Base-by-base conservation (phyloP, 2,888 invertebrate genomes). In the Euplagia quadripunctaria region DNA sequence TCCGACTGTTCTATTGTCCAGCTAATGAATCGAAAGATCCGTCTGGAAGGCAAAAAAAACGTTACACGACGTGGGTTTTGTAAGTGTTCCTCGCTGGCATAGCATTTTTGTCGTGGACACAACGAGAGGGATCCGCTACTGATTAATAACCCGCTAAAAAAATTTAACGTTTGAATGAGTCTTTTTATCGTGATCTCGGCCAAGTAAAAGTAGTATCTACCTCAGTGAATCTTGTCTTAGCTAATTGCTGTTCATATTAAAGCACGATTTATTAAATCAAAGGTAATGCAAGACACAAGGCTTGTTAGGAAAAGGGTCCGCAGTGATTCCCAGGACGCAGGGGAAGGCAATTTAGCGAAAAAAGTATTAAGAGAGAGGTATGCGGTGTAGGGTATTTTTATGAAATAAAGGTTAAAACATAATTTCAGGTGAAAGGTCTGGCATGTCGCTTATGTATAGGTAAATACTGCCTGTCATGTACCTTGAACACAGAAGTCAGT, bases 311-410 rank as follows among this genome's bases (percentile, higher is more conserved):
- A 94, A 91, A 91, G 94, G 85, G 85, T 88, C 72, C 90, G 93
- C 77, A 89, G 89, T 88, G 92, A 94, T 61, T 93, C 93, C 42
- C 89, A 88, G 72, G 85, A 85, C 74, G 90, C 90, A 81, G 81
- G 87, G 68, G 85, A 85, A 79, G 93, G 91, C 74, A 94, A 93
- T 88, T 31, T 89, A 75, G 80, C 90, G 71, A 94, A 94, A 92
- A 94, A 91, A 80, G 66, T 91, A 69, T 79, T 88, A 68, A 76
- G 86, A 74, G 88, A 90, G 83, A 95, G 95, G 94, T 94, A 89
- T 84, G 88, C 75, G 7, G 43, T 66, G 67, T 61, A 73, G 70
- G 61, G 4, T 63, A 67, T 49, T 72, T 70, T 74, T 79, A 79
- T 43, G 46, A 63, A 49, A 31, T 52, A 42, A 55, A 52, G 52